A percentile compares a stretch with the other conserved stretches of the same genome.
Conservation (phyloP, 2,888 invertebrate genomes). For the Hesperia comma region DNA sequence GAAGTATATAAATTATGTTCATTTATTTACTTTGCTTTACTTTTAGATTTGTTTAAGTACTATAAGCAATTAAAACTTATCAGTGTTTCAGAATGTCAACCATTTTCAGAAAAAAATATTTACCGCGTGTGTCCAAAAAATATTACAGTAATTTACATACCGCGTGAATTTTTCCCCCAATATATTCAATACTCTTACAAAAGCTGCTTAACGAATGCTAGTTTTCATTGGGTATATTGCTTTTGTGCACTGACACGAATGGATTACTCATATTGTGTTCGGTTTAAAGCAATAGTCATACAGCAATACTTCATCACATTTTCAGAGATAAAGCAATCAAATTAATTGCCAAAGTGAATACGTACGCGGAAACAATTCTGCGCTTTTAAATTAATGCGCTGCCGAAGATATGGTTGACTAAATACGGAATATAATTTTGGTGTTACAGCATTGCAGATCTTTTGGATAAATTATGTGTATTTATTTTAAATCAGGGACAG, state of each 20-base stretch:
- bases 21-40: too few relatives aligned
- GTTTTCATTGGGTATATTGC: slow-evolving; percentile 74
- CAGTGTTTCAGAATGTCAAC: too few relatives aligned
- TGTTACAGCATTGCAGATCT: slow-evolving; percentile 32
- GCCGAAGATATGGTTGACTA: slow-evolving; percentile 31
- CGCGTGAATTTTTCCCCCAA: slow-evolving; percentile 44
- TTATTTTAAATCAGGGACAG: neutral
- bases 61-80: too few relatives aligned
- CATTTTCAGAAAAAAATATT: slow-evolving; percentile 6
- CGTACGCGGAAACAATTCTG: slow-evolving; percentile 27
- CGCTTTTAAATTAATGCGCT: slow-evolving; percentile 29
- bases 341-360: slow-evolving; percentile 49
- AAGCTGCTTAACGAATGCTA: slow-evolving; percentile 71
- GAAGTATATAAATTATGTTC: too few relatives aligned
- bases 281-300: slow-evolving; percentile 57
- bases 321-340: slow-evolving; percentile 50
- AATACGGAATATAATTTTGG: slow-evolving; percentile 26
- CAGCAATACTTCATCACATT: slow-evolving; percentile 56
- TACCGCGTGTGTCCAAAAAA: slow-evolving; percentile 10
- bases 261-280: slow-evolving; percentile 66
- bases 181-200: slow-evolving; percentile 65
- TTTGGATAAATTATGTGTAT: neutral
- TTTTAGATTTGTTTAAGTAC: too few relatives aligned
- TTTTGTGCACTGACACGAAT: slow-evolving; percentile 71
- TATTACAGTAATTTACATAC: slow-evolving; percentile 17